These are phyloP conservation scores for Charanyca ferruginea DNA, from an alignment of 2,888 invertebrate genomes.

Conservation along the genomic window DNA sequence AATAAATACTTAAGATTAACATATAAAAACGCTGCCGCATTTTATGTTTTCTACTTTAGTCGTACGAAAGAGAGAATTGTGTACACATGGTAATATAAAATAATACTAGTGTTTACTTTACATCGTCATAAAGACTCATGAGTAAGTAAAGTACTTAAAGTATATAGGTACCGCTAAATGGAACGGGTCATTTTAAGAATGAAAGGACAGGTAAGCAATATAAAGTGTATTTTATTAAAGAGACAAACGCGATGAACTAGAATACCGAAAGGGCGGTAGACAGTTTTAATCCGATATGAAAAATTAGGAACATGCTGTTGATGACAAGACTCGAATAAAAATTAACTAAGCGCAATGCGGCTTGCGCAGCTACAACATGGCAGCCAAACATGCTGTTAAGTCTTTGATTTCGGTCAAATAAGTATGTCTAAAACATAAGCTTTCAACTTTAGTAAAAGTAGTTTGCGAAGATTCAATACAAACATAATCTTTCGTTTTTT, in stretches of 20 bases:
- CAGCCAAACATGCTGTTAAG: slow-evolving; percentile 30
- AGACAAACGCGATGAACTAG: background rate
- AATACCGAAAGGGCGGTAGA: background rate
- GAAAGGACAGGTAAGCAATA: background rate
- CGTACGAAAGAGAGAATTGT: slow-evolving; percentile 19
- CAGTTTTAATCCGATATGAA: background rate
- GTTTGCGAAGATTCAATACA: background rate
- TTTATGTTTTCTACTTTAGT: slow-evolving; percentile 14
- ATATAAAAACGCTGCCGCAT: slow-evolving; percentile 27
- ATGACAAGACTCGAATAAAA: slow-evolving; percentile 1
- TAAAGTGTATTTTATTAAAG: slow-evolving; percentile 11
- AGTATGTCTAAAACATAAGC: slow-evolving; percentile 11
- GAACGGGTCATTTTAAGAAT: slow-evolving; percentile 1
- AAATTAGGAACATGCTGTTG: background rate
- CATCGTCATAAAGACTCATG: slow-evolving; percentile 17
- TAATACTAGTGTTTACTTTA: slow-evolving; percentile 38
- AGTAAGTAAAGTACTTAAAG: slow-evolving; percentile 9
- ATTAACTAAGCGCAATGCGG: slow-evolving; percentile 56
- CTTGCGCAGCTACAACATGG: slow-evolving; percentile 22
- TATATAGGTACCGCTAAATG: slow-evolving; percentile 20
- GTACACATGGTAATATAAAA: slow-evolving; percentile 34
- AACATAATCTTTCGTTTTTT: background rate
- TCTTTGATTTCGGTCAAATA: background rate
- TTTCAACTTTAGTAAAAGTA: background rate
- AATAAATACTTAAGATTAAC: slow-evolving; percentile 39